Conservation (phyloP, 2,113 vertebrate species). For the Toxotes chatareus region DNA sequence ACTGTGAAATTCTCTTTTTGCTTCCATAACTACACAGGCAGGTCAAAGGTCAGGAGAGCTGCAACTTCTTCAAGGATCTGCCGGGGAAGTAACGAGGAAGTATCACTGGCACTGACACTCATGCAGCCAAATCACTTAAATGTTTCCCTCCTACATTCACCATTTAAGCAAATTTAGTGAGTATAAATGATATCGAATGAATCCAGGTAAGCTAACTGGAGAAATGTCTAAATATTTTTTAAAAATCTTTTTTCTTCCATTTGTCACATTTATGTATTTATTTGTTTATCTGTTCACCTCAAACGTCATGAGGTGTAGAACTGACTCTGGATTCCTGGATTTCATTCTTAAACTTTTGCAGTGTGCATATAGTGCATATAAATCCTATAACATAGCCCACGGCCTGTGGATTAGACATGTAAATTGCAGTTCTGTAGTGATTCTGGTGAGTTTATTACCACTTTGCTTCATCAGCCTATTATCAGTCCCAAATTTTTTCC, state of each 20-base stretch:
- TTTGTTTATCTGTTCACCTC: neutral
- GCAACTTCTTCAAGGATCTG: neutral
- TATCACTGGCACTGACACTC: neutral
- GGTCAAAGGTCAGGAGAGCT: neutral
- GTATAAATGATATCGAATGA: too few species aligned
- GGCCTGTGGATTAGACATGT: neutral
- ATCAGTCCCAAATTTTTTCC: slow-evolving; percentile 42
- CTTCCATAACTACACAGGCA: neutral
- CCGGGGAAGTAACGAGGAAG: neutral
- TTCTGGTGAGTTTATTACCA: neutral
- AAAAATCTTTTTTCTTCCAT: neutral
- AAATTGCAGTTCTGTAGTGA: neutral
- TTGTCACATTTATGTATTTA: neutral
- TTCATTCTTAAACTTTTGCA: too few species aligned
- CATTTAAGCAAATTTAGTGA: too few species aligned
- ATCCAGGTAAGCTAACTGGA: too few species aligned
- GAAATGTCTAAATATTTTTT: neutral
- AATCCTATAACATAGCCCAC: too few species aligned
- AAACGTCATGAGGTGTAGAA: neutral
- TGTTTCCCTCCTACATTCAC: too few species aligned
- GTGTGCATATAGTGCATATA: too few species aligned
- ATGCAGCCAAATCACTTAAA: too few species aligned
- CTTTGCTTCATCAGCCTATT: slow-evolving; percentile 6
- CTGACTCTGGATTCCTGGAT: too few species aligned
- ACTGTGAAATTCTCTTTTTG: neutral